These are phyloP conservation scores for Andrena praecox DNA, from an alignment of 2,888 invertebrate genomes.

Conservation along the genomic window DNA sequence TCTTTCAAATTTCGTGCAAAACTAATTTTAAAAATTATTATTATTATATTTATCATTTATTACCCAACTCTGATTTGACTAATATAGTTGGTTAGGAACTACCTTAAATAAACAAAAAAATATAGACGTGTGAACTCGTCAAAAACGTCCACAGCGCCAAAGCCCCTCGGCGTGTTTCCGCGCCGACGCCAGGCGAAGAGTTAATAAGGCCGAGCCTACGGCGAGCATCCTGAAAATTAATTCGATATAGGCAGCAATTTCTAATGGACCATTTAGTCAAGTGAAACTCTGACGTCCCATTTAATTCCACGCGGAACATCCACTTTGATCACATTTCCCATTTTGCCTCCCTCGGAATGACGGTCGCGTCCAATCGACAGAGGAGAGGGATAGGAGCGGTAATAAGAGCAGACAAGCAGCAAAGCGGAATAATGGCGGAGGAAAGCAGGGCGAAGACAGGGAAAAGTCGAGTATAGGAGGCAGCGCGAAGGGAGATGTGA, in stretches of 20 bases:
- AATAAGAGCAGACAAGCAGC: slow-evolving; percentile 30
- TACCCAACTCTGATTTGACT: too few species aligned
- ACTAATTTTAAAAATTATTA: too few species aligned
- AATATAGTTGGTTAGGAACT: too few species aligned
- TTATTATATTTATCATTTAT: too few species aligned
- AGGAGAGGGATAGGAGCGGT: background rate
- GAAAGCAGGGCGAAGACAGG: slow-evolving; percentile 1
- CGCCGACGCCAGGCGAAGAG: too few species aligned
- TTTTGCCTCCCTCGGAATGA: background rate
- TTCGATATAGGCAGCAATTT: background rate
- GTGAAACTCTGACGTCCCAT: slow-evolving; percentile 1
- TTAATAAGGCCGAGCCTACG: too few species aligned
- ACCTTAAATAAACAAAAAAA: too few species aligned
- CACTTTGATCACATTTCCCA: slow-evolving; percentile 10
- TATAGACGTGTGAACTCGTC: too few species aligned
- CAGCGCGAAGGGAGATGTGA: slow-evolving; percentile 20
- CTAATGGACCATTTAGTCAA: background rate
- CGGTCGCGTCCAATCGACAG: slow-evolving; percentile 16
- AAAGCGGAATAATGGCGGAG: slow-evolving; percentile 34
- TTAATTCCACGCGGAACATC: slow-evolving; percentile 16
- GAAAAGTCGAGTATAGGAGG: slow-evolving; percentile 18
- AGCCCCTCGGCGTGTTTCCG: too few species aligned
- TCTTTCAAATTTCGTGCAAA: too few species aligned
- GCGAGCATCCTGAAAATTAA: background rate
- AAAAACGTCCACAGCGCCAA: too few species aligned